These are phyloP conservation scores for Polyodon spathula DNA, from an alignment of 2,113 vertebrate genomes.

Conservation along the genomic window DNA sequence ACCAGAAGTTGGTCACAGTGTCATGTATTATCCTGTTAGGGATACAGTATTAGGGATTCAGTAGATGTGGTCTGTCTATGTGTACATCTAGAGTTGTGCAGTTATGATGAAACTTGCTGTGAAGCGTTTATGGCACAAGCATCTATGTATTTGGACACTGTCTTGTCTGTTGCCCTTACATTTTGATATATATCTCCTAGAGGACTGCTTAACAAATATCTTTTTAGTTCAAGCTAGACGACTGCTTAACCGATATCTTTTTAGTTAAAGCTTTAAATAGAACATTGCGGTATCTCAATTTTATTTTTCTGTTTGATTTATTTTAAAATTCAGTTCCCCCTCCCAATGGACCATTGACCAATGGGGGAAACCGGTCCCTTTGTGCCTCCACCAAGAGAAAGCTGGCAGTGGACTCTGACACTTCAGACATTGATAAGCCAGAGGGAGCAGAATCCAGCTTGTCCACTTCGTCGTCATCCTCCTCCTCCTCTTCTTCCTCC, in stretches of 20 bases:
- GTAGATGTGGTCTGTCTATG: constrained; percentile 45
- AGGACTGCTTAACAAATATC: constrained; percentile 37
- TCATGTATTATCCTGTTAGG: constrained; percentile 35
- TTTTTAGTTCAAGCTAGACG: too few species aligned
- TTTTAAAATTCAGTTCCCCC: constrained; percentile 28
- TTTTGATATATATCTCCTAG: constrained; percentile 16
- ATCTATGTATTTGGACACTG: too few species aligned
- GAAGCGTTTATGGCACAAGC: too few species aligned
- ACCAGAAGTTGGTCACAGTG: too few species aligned
- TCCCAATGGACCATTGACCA: constrained; percentile 57
- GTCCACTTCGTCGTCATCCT: constrained; percentile 49
- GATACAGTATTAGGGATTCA: background rate
- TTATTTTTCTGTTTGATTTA: constrained; percentile 24
- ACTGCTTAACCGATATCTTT: too few species aligned
- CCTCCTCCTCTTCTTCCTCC: constrained; percentile 70
- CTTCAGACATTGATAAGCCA: constrained; percentile 35
- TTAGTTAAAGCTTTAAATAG: too few species aligned
- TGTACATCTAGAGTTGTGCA: constrained; percentile 10
- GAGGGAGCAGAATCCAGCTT: constrained; percentile 40
- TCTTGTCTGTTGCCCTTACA: constrained; percentile 21
- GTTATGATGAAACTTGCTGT: too few species aligned
- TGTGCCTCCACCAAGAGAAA: constrained; percentile 51
- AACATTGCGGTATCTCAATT: too few species aligned
- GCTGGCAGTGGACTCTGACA: constrained; percentile 53
- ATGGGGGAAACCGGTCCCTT: constrained; percentile 56